A percentile compares a stretch with the other conserved stretches of the same genome.
phyloP scores from a whole-genome alignment of 2,113 vertebrate genomes.

The Canis aureus region DNA sequence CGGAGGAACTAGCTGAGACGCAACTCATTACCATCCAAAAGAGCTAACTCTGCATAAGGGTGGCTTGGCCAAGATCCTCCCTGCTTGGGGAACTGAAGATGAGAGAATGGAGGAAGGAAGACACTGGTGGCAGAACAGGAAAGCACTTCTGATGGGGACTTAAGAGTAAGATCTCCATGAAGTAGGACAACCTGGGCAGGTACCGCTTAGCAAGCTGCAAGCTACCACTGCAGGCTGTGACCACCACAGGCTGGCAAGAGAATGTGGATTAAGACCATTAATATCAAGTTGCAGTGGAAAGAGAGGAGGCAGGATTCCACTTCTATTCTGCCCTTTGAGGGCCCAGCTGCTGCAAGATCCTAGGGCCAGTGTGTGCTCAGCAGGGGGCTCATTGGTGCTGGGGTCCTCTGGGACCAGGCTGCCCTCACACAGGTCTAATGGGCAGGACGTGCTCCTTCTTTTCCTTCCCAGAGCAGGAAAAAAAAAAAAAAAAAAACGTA shows the following conservation, averaged over 20 bases:
- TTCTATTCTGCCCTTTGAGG: neutral
- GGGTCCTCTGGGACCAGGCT: neutral
- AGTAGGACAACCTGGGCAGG: neutral
- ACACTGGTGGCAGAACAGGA: fast-evolving
- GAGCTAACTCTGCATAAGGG: neutral
- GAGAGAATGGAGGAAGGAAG: neutral
- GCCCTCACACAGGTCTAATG: neutral
- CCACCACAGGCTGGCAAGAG: neutral
- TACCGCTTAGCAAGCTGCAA: neutral
- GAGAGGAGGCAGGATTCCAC: neutral
- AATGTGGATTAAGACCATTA: neutral
- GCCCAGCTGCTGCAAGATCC: neutral
- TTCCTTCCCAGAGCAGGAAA: neutral
- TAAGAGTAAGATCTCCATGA: neutral
- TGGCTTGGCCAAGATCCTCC: neutral
- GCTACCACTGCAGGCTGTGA: neutral
- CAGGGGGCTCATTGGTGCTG: neutral
- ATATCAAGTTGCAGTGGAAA: neutral
- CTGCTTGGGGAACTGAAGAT: neutral
- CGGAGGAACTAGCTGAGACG: neutral
- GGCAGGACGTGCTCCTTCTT: neutral
- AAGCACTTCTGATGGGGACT: neutral
- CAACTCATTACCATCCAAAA: neutral
- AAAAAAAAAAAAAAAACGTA: neutral
- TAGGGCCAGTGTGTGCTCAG: neutral